phyloP scores from a whole-genome alignment of 2,888 invertebrate species.

The Alloplasta piceator region DNA sequence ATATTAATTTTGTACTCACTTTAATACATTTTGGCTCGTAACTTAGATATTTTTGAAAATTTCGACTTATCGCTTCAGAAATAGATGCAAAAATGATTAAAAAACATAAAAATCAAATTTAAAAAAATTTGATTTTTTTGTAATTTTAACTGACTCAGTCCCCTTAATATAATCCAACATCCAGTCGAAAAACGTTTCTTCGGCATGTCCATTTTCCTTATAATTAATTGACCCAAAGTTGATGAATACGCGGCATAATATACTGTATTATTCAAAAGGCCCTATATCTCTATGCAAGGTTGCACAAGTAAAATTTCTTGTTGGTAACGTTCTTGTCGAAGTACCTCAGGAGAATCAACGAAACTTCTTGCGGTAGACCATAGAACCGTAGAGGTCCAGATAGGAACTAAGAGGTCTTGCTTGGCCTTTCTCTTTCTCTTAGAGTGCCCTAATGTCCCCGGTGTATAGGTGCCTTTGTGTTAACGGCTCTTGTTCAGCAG shows the following conservation, averaged over 20 bases:
- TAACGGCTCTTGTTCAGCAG: slow-evolving; percentile 76
- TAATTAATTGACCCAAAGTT: neutral
- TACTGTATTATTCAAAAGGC: slow-evolving; percentile 46
- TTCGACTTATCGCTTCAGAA: too few species aligned
- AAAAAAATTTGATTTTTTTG: too few species aligned
- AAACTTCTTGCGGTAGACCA: slow-evolving; percentile 37
- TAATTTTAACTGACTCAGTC: too few species aligned
- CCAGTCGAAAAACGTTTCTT: too few species aligned
- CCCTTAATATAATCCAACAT: too few species aligned
- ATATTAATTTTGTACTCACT: too few species aligned
- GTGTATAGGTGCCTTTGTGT: slow-evolving; percentile 67
- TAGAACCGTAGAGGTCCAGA: slow-evolving; percentile 36
- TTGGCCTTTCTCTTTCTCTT: slow-evolving; percentile 17
- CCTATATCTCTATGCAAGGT: neutral
- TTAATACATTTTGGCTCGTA: too few species aligned
- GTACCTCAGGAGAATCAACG: slow-evolving; percentile 17
- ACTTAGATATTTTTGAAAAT: too few species aligned
- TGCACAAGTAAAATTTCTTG: slow-evolving; percentile 25
- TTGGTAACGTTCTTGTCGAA: slow-evolving; percentile 2
- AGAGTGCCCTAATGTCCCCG: slow-evolving; percentile 31
- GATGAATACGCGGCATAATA: slow-evolving; percentile 13
- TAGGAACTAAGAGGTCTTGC: neutral
- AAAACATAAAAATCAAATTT: too few species aligned
- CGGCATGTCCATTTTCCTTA: too few species aligned
- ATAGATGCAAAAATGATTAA: too few species aligned